phyloP scores from a whole-genome alignment of 2,888 invertebrate species.

The Ischnura elegans region DNA sequence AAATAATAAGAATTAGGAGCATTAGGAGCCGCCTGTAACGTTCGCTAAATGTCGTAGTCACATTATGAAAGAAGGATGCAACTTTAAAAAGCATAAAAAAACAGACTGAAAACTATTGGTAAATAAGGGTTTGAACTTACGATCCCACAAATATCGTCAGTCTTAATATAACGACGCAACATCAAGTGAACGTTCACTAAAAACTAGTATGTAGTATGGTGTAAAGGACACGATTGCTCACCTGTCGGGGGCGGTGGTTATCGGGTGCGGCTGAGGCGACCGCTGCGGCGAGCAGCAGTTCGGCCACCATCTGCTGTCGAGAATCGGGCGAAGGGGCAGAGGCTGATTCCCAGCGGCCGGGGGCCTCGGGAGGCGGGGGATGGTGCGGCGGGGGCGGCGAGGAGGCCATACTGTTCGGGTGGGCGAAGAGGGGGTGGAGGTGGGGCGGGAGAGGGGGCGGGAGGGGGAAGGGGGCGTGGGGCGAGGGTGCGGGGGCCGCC shows the following conservation, averaged over 20 bases:
- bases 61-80: no score
- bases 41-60: no score
- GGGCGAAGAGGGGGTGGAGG: conserved; percentile 74
- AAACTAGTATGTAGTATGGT: no score
- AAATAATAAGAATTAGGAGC: no score
- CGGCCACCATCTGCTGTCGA: conserved; percentile 73
- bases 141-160: no score
- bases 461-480: conserved; percentile 76
- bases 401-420: conserved; percentile 73
- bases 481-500: conserved; percentile 76
- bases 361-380: not conserved
- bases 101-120: no score
- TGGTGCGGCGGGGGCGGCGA: not conserved
- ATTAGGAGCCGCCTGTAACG: no score
- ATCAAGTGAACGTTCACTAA: no score
- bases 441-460: conserved; percentile 75
- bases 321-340: conserved; percentile 75
- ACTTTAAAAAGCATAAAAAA: no score
- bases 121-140: no score
- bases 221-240: no score
- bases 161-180: no score
- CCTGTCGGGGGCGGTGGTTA: conserved; percentile 74
- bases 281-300: conserved; percentile 75
- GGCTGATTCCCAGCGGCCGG: not conserved
- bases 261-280: conserved; percentile 76